Conservation (phyloP, 2,888 invertebrate species). For the Leucophenga maculata region DNA sequence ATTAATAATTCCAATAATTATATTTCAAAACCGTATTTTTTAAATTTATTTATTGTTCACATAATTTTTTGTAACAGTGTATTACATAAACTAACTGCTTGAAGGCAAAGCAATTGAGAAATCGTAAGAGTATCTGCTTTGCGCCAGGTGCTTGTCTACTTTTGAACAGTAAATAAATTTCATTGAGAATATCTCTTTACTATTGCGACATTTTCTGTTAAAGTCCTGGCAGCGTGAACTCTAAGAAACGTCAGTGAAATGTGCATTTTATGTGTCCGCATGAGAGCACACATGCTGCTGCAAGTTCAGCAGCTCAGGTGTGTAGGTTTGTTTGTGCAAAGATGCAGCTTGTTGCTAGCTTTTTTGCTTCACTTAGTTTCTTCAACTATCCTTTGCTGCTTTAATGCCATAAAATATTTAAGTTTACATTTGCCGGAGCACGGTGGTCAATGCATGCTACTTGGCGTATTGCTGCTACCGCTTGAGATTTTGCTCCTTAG, state of each 20-base stretch:
- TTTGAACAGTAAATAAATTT: constrained; percentile 67
- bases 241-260: constrained; percentile 38
- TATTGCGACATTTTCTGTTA: constrained; percentile 1
- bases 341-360: constrained; percentile 1
- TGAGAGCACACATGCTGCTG: constrained; percentile 17
- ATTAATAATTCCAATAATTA: too few species aligned
- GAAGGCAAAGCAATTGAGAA: too few species aligned
- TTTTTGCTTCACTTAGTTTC: constrained; percentile 16
- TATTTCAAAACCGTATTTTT: too few species aligned
- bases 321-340: constrained; percentile 1
- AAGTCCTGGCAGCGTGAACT: neutral
- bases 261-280: constrained; percentile 47
- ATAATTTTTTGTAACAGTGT: too few species aligned
- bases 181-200: constrained; percentile 52
- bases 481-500: neutral
- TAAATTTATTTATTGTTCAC: too few species aligned
- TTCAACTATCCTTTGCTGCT: constrained; percentile 50
- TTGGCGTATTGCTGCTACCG: constrained; percentile 31
- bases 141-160: constrained; percentile 44
- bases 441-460: constrained; percentile 26
- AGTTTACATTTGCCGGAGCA: constrained; percentile 53
- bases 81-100: too few species aligned
- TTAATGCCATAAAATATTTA: constrained; percentile 65
- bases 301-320: constrained; percentile 11
- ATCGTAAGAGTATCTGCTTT: too few species aligned